Evolutionary conservation across 2,888 invertebrate genomes (phyloP).

Genomic region (Cheilosia scutellata): DNA sequence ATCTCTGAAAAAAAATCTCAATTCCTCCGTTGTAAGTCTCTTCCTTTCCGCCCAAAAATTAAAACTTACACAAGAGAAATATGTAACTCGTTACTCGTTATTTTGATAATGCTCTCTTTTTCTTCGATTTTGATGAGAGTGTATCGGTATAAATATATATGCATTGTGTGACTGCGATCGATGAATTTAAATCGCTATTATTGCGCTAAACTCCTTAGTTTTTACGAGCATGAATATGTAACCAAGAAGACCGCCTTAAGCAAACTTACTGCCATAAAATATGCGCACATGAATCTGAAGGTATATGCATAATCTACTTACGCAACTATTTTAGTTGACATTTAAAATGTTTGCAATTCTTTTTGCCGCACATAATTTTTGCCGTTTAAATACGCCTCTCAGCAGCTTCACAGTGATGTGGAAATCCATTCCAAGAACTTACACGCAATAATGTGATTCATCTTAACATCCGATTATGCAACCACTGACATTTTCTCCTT

Average conservation of each 20-base stretch:
- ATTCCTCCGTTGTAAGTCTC: too few relatives aligned
- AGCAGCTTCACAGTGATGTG: neutral
- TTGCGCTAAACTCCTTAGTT: too few relatives aligned
- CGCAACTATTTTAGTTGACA: conserved; percentile 48
- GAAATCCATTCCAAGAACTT: conserved; percentile 14
- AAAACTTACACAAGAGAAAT: too few relatives aligned
- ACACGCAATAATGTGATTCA: conserved; percentile 44
- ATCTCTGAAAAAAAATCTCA: too few relatives aligned
- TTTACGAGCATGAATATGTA: neutral
- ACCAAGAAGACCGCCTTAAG: neutral
- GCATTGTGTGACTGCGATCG: too few relatives aligned
- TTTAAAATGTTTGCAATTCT: conserved; percentile 15
- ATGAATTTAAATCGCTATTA: too few relatives aligned
- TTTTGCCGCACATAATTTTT: neutral
- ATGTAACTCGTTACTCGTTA: too few relatives aligned
- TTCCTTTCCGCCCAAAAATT: too few relatives aligned
- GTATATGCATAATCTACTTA: conserved; percentile 23
- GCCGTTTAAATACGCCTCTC: conserved; percentile 9
- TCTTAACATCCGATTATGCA: conserved; percentile 57
- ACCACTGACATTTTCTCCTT: conserved; percentile 45
- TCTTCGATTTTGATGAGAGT: too few relatives aligned
- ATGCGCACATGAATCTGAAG: conserved; percentile 23
- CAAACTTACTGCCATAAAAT: neutral
- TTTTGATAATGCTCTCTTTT: too few relatives aligned
- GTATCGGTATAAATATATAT: too few relatives aligned